Percentiles rank a stretch among this genome's conserved stretches.
Conservation (phyloP, 2,888 invertebrate species). For the Thecocarcelia acutangulata region DNA sequence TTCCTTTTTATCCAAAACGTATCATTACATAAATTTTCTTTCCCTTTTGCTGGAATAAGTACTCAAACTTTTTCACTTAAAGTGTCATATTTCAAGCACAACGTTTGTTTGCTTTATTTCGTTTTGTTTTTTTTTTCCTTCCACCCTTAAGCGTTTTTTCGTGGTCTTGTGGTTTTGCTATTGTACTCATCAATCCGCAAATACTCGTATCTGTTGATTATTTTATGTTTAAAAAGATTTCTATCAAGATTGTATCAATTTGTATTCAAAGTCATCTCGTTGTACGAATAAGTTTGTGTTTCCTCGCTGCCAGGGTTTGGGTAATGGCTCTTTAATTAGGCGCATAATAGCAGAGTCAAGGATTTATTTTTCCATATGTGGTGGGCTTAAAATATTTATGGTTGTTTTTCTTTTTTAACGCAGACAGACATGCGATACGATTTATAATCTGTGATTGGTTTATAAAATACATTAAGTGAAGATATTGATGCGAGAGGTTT, state of each 20-base stretch:
- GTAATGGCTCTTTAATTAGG: slow-evolving; percentile 79
- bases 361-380: slow-evolving; percentile 61
- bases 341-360: slow-evolving; percentile 72
- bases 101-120: slow-evolving; percentile 66
- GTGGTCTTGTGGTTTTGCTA: slow-evolving; percentile 73
- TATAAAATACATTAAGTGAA: slow-evolving; percentile 1
- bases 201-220: slow-evolving; percentile 70
- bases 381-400: slow-evolving; percentile 35
- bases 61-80: slow-evolving; percentile 63
- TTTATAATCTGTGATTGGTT: slow-evolving; percentile 72
- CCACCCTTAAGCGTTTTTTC: slow-evolving; percentile 34
- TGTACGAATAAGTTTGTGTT: background rate
- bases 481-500: too few relatives aligned
- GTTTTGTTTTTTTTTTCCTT: background rate
- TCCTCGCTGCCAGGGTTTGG: slow-evolving; percentile 67
- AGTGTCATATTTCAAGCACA: slow-evolving; percentile 63
- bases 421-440: slow-evolving; percentile 42
- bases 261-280: slow-evolving; percentile 39
- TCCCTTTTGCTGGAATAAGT: background rate
- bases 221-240: slow-evolving; percentile 69
- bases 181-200: slow-evolving; percentile 31
- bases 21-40: slow-evolving; percentile 13
- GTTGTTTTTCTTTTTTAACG: background rate
- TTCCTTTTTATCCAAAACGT: slow-evolving; percentile 6
- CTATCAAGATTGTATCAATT: slow-evolving; percentile 52